These are phyloP conservation scores for Dicyrtoma fusca DNA, from an alignment of 2,888 invertebrate genomes.

Conservation along the genomic window DNA sequence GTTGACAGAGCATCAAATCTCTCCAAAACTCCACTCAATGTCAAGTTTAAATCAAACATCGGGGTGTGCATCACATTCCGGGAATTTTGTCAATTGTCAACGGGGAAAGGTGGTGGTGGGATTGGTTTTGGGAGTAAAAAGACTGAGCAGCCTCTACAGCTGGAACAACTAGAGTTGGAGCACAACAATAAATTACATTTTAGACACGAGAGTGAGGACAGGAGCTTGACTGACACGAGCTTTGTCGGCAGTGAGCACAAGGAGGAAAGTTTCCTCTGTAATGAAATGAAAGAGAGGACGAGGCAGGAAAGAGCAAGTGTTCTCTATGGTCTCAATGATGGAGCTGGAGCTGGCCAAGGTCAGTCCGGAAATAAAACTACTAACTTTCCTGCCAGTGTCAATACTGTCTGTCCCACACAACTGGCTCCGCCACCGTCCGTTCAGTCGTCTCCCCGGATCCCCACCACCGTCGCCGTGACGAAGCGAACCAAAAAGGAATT, in stretches of 20 bases:
- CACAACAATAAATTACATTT: too few relatives aligned
- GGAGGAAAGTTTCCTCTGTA: too few relatives aligned
- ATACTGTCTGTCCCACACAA: too few relatives aligned
- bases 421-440: background rate
- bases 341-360: background rate
- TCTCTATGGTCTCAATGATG: background rate
- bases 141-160: too few relatives aligned
- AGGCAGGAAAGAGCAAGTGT: too few relatives aligned
- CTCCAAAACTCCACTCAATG: conserved; percentile 17
- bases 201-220: too few relatives aligned
- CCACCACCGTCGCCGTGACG: conserved; percentile 56
- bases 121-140: too few relatives aligned
- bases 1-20: conserved; percentile 9
- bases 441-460: background rate
- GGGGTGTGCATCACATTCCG: conserved; percentile 32
- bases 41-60: conserved; percentile 33
- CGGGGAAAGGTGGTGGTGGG: conserved; percentile 39
- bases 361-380: background rate
- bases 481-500: conserved; percentile 37
- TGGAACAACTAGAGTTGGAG: too few relatives aligned
- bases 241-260: too few relatives aligned
- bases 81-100: conserved; percentile 38
- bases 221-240: too few relatives aligned
- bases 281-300: too few relatives aligned
- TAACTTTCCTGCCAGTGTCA: background rate